Evolutionary conservation across 2,888 invertebrate species (phyloP), one percentile per base, ranked within the genome.

Genomic region (Pristionchus mayeri): DNA sequence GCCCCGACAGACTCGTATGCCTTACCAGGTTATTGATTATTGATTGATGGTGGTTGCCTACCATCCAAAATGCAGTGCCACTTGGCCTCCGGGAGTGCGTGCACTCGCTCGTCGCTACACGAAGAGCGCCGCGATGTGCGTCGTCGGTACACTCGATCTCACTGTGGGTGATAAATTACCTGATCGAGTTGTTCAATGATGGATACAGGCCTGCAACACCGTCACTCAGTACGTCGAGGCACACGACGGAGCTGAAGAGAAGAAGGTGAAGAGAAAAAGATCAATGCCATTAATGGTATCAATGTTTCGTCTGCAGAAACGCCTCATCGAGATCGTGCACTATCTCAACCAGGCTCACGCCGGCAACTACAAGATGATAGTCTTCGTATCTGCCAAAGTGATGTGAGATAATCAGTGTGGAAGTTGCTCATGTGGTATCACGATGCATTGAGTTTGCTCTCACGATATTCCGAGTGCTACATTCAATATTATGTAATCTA

Each of bases 1-100:
- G 97, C 84, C 96, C 97, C 11, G 97, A 97, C 92, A 94, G 97
- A 84, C 97, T 98, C 93, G 97, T 97, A n/a, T 95, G 98, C 0
- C 97, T 98, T 97, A 98, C 98, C 0, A 96, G 96, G 95, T 95
- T 76, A 4, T 21, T 18, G 34, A 52, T 52, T 9, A n/a, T n/a
- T 1, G 34, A 37, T 81, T n/a, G n/a, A n/a, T n/a, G n/a, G n/a
- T n/a, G n/a, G n/a, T n/a, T n/a, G n/a, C n/a, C n/a, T n/a, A n/a
- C n/a, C n/a, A 44, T 27, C 18, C 54, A 24, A 40, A 18, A n/a
- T 71, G 92, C 89, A 96, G 95, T 92, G 98, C 98, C 21, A 98
- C 98, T 0, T 98, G 98, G 98, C 98, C 98, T 0, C 94, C 95
- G 83, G 96, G 96, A 63, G 97, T 98, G 0, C 95, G 97, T 24